phyloP scores from a whole-genome alignment of 2,888 invertebrate species.

The Vesta saturnalis region DNA sequence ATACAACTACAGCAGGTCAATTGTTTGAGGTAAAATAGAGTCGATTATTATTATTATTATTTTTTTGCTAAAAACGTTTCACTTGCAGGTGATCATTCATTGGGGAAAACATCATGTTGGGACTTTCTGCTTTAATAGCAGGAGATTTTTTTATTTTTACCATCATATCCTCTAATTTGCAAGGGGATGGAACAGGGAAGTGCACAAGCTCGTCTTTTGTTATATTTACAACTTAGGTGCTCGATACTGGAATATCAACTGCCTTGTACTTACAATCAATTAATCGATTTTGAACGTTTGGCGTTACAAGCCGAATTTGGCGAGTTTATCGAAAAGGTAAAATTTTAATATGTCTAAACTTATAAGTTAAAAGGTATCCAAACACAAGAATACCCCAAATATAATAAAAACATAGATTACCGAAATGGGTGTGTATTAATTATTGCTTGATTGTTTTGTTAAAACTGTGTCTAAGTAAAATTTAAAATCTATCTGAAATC shows the following conservation, averaged over 20 bases:
- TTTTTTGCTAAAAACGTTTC: no score
- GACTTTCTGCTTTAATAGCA: slow-evolving; percentile 75
- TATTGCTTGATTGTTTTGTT: no score
- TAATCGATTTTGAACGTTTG: slow-evolving; percentile 77
- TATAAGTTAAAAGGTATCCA: no score
- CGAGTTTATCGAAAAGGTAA: slow-evolving; percentile 70
- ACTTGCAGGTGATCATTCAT: slow-evolving; percentile 76
- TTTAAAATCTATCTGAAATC: no score
- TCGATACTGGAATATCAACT: slow-evolving; percentile 83
- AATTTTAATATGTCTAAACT: no score
- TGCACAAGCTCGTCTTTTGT: slow-evolving; percentile 75
- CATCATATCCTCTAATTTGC: slow-evolving; percentile 80
- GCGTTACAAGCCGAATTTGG: slow-evolving; percentile 89
- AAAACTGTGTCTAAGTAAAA: no score
- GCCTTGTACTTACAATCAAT: slow-evolving; percentile 74
- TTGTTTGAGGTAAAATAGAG: slow-evolving; percentile 69
- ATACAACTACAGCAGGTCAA: slow-evolving; percentile 74
- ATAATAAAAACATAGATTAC: no score
- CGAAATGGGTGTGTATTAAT: no score
- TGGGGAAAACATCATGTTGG: slow-evolving; percentile 81
- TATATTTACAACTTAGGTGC: slow-evolving; percentile 82
- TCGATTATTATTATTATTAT: no score
- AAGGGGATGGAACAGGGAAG: slow-evolving; percentile 67
- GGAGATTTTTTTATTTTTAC: slow-evolving; percentile 86
- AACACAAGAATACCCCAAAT: no score